These are phyloP conservation scores for Podarcis cretensis DNA, from an alignment of 2,113 vertebrate genomes.

Conservation along the genomic window DNA sequence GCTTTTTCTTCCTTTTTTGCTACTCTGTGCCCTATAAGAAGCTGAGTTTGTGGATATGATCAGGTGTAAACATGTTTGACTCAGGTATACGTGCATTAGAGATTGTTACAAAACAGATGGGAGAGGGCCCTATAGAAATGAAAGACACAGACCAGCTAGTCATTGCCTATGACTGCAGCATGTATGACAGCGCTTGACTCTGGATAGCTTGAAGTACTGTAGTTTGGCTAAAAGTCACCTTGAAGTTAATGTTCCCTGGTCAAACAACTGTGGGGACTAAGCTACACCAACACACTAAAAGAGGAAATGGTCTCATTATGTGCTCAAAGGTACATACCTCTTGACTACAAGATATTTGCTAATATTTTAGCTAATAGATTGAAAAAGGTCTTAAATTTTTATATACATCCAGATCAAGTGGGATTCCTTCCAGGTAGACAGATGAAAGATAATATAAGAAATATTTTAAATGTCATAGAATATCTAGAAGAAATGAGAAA, in stretches of 20 bases:
- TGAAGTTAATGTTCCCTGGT: too few species aligned
- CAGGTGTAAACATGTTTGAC: not conserved
- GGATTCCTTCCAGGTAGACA: too few species aligned
- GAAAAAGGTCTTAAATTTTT: too few species aligned
- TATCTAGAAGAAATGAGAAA: too few species aligned
- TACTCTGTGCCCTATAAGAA: not conserved
- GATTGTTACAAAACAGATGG: not conserved
- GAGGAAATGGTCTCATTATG: not conserved
- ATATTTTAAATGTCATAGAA: too few species aligned
- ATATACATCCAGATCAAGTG: too few species aligned
- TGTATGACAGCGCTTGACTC: not conserved
- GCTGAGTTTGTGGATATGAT: not conserved
- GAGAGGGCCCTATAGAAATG: not conserved
- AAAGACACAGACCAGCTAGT: not conserved
- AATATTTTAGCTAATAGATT: too few species aligned
- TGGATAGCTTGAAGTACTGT: too few species aligned
- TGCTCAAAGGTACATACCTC: not conserved
- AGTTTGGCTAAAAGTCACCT: not conserved
- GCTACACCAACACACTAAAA: not conserved
- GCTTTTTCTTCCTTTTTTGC: not conserved
- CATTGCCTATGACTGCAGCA: not conserved
- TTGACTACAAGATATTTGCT: too few species aligned
- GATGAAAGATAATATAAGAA: too few species aligned
- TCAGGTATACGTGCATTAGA: too few species aligned
- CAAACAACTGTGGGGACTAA: not conserved